phyloP scores from a whole-genome alignment of 2,888 invertebrate species.

The Ypsolopha sequella region DNA sequence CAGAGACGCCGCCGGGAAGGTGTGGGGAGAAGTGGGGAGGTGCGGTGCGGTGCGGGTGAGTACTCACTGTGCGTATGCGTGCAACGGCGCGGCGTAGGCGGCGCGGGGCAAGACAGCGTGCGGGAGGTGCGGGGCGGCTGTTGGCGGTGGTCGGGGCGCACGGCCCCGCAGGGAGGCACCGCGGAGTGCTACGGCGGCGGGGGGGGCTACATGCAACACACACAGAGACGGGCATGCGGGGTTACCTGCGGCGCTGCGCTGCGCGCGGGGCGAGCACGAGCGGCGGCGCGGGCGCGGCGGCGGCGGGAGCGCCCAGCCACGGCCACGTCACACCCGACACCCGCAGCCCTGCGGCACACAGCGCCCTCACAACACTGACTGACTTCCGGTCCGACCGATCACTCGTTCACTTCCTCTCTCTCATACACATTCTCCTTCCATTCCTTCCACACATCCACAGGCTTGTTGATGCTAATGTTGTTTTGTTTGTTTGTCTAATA shows the following conservation, averaged over 20 bases:
- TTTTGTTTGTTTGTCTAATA: no score
- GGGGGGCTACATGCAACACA: slow-evolving; percentile 74
- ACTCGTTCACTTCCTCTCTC: slow-evolving; percentile 25
- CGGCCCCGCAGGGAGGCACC: slow-evolving; percentile 54
- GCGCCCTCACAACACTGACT: slow-evolving; percentile 35
- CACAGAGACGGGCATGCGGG: slow-evolving; percentile 15
- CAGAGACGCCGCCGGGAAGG: not conserved
- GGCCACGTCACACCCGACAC: slow-evolving; percentile 84
- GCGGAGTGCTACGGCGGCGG: slow-evolving; percentile 75
- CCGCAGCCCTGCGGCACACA: slow-evolving; percentile 77
- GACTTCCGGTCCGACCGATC: not conserved
- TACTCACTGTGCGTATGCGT: slow-evolving; percentile 94
- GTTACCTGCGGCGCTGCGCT: slow-evolving; percentile 81
- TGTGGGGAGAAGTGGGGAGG: slow-evolving; percentile 5
- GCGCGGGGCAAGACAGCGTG: slow-evolving; percentile 83
- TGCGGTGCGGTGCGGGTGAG: slow-evolving; percentile 19
- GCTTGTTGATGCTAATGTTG: no score
- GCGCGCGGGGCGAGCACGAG: slow-evolving; percentile 81
- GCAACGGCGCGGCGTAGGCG: slow-evolving; percentile 82
- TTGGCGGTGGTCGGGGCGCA: slow-evolving; percentile 78
- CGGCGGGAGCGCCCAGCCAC: slow-evolving; percentile 76
- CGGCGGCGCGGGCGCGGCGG: slow-evolving; percentile 73
- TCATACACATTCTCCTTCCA: not conserved
- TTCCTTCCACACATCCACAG: no score
- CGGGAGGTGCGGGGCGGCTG: slow-evolving; percentile 74